These are phyloP conservation scores for Isaurus tuberculatus DNA, from an alignment of 92 coral and sea anemone genomes.

Conservation along the genomic window DNA sequence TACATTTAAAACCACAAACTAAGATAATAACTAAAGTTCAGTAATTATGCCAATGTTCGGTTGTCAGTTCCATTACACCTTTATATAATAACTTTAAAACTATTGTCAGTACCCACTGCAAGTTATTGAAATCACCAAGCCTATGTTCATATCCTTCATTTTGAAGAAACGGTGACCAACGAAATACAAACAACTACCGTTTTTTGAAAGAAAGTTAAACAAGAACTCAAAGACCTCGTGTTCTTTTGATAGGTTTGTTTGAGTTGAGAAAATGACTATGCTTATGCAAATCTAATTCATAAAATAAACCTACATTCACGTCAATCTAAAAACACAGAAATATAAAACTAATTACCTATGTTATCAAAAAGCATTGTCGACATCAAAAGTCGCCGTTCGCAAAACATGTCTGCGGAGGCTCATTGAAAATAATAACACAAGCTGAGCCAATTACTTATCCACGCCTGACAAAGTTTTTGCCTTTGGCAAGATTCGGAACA, in stretches of 20 bases:
- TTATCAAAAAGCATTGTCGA: slow-evolving; percentile 22
- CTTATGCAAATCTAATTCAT: not conserved
- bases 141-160: not conserved
- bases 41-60: too few species aligned
- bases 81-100: not conserved
- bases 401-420: slow-evolving; percentile 27
- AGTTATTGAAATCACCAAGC: not conserved
- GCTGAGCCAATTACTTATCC: not conserved
- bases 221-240: not conserved
- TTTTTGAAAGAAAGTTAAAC: not conserved
- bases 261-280: not conserved
- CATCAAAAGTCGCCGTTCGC: slow-evolving; percentile 40
- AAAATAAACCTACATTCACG: slow-evolving; percentile 27
- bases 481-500: not conserved
- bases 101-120: not conserved
- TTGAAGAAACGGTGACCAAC: not conserved
- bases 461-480: slow-evolving; percentile 10
- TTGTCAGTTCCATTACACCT: too few species aligned
- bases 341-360: slow-evolving; percentile 14
- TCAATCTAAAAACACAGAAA: slow-evolving; percentile 23
- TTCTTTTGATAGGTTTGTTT: slow-evolving; percentile 21
- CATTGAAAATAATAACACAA: slow-evolving; percentile 24
- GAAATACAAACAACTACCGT: not conserved
- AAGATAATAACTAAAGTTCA: too few species aligned
- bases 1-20: too few species aligned